Evolutionary conservation across 2,888 invertebrate species (phyloP), one percentile per base, ranked within the genome.

Genomic region (Caenorhabditis drosophilae): DNA sequence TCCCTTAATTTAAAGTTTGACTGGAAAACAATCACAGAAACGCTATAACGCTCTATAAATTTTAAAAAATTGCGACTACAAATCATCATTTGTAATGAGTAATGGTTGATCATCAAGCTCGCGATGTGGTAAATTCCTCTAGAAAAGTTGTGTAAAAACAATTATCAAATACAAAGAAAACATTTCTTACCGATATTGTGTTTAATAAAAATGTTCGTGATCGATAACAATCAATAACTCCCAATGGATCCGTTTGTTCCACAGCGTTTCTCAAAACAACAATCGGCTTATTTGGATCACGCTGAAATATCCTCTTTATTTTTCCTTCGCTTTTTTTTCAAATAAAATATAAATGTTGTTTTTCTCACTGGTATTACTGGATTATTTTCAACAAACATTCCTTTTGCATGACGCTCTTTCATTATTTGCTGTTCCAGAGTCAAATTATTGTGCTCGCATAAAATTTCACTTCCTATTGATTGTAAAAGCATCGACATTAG

Each of bases 401-500:
- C 42, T 20, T 50, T 66, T 1, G 55, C 45, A 7, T 55, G 44
- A 22, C 54, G 52, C 36, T 64, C 64, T n/a, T 51, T 60, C 56
- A 59, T 59, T 0, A 66, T 45, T 41, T 56, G 59, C 26, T 60
- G 59, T 22, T 59, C 59, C 15, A 60, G 55, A 2, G 44, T 52
- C 52, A 60, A 46, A 49, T 78, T 86, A 84, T 83, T 84, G 79
- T 42, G 69, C 47, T 81, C 81, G 25, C 70, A 68, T 11, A 87
- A 82, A 75, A 97, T 86, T 85, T 97, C 96, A 83, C 95, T 93
- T 0, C 97, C 96, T 89, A 97, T 92, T 6, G 84, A 84, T 88
- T 95, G 92, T 57, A 98, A 87, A 84, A 93, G 93, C 56, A 94
- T 91, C 27, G 95, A 95, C 88, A 98, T 92, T 67, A 97, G 88